Conservation (phyloP, 2,113 vertebrate genomes). For the Notothenia coriiceps region DNA sequence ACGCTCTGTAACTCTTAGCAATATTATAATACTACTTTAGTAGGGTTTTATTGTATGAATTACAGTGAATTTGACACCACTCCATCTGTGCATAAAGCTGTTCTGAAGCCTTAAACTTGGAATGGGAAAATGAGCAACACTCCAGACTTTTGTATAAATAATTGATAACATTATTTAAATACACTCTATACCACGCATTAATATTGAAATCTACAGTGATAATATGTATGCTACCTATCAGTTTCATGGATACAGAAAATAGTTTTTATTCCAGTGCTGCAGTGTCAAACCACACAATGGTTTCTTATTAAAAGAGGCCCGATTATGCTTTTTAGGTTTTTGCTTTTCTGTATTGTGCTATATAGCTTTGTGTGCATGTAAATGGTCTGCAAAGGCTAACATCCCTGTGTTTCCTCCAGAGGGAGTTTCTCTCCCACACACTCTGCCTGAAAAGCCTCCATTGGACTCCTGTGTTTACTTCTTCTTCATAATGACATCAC, state of each 20-base stretch:
- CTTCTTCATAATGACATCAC: no score
- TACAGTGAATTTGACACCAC: slow-evolving; percentile 1
- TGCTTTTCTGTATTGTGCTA: no score
- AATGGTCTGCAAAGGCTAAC: no score
- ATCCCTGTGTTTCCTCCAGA: no score
- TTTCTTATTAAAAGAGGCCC: not conserved
- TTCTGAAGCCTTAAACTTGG: not conserved
- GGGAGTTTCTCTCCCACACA: no score
- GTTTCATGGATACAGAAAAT: not conserved
- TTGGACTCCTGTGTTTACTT: no score
- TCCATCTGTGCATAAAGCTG: slow-evolving; percentile 26
- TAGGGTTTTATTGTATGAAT: not conserved
- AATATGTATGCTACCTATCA: not conserved
- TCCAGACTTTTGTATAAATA: slow-evolving; percentile 18
- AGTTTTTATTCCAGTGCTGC: not conserved
- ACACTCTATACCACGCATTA: not conserved
- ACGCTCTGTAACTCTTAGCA: not conserved
- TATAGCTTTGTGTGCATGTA: no score
- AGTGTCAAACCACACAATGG: not conserved
- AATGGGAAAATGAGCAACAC: slow-evolving; percentile 8
- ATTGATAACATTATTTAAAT: slow-evolving; percentile 32
- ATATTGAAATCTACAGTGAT: slow-evolving; percentile 1
- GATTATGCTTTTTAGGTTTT: no score
- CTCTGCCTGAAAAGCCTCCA: no score
- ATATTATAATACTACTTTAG: not conserved